These are phyloP conservation scores for Coregonus suidteri DNA, from an alignment of 2,797 vertebrate species.

Conservation along the genomic window DNA sequence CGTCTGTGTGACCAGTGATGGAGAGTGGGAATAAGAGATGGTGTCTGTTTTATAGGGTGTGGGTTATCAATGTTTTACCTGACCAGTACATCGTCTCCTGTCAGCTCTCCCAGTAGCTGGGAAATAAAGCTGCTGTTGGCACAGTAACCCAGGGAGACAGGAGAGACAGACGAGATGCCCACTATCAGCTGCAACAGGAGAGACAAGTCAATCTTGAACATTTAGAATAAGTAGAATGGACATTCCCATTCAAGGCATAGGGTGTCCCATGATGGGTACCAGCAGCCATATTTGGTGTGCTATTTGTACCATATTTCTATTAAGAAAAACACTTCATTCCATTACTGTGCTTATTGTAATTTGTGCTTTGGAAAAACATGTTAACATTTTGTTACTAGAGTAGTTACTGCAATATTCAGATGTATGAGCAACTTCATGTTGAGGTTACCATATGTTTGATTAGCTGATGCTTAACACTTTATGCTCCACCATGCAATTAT, in stretches of 20 bases:
- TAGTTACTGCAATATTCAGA: no score
- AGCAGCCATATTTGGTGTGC: no score
- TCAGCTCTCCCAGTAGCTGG: slow-evolving; percentile 87
- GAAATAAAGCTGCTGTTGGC: slow-evolving; percentile 83
- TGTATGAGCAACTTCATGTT: no score
- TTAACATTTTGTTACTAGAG: no score
- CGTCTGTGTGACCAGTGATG: background rate
- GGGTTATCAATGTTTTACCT: slow-evolving; percentile 71
- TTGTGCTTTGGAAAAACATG: no score
- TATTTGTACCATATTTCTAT: no score
- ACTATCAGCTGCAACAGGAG: slow-evolving; percentile 81
- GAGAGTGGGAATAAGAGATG: background rate
- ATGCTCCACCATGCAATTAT: background rate
- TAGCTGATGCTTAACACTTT: background rate
- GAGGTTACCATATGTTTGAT: no score
- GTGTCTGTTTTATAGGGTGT: background rate
- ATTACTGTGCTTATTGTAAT: no score
- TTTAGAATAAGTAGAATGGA: background rate
- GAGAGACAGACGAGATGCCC: slow-evolving; percentile 84
- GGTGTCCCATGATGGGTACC: no score
- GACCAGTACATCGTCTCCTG: slow-evolving; percentile 89
- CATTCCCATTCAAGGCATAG: background rate
- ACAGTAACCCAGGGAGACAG: slow-evolving; percentile 87
- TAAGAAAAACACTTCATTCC: no score
- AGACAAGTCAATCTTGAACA: background rate